Evolutionary conservation across 2,888 invertebrate species (phyloP), one percentile per base, ranked within the genome.

Genomic region (Eupithecia inturbata): DNA sequence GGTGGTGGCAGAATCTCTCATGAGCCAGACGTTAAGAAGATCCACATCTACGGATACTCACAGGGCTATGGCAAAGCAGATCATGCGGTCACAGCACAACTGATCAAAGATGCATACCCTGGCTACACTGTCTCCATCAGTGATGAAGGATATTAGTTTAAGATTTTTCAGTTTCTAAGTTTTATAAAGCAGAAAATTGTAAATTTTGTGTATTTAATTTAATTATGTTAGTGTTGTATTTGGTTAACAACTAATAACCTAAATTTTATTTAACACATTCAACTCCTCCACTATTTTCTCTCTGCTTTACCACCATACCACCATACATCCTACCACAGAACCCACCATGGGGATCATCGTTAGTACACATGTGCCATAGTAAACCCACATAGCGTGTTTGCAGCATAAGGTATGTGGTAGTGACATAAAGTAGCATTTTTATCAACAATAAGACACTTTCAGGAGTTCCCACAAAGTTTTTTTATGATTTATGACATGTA

Each of bases 1-100:
- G 99, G 99, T 6, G 99, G 99, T 28, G 99, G 99, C 19, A 95
- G 99, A 84, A 99, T 99, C 83, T 95, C 96, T 49, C 98, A 98
- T 90, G 96, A 97, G 74, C 95, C 97, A 0, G 95, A 95, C 10
- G 95, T 95, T 66, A 98, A 98, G 86, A 96, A 95, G 78, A 95
- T 99, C 64, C 96, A 97, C 85, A 97, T 99, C 77, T 99, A 98
- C 90, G 99, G 99, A 33, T 98, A 99, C 88, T 99, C 99, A 7
- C 95, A 97, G 95, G 97, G 98, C 1, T 99, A 96, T 87, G 99
- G 99, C 1, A 97, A 96, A 89, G 99, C 99, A 0, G 98, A 99
- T 90, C 99, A 99, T 92, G 93, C 96, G 77, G 90, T 96, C 41
- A 93, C 98, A 1, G 98, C 97, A 5, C 95, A 95, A 71, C 88